phyloP scores from a whole-genome alignment of 23 tunicate genomes.

The Corella eumyota region DNA sequence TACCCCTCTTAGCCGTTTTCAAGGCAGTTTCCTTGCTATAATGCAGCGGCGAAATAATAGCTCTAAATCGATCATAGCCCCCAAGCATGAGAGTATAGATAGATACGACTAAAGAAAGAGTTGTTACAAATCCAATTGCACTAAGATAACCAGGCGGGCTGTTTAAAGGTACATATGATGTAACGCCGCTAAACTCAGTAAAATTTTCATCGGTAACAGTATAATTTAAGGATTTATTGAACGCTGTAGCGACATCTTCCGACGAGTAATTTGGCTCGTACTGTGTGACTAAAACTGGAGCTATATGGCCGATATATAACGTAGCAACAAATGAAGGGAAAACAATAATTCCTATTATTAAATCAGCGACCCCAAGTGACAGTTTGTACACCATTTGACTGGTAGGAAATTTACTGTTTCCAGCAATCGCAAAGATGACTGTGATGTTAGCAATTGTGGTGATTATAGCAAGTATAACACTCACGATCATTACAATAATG shows the following conservation, averaged over 20 bases:
- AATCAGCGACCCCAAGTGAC: constrained; percentile 40
- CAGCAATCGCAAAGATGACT: constrained; percentile 13
- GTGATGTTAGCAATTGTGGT: constrained; percentile 12
- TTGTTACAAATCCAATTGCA: constrained; percentile 38
- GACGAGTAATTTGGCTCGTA: too few species aligned
- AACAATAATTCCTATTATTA: constrained; percentile 32
- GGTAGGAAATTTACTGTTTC: constrained; percentile 24
- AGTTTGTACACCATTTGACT: constrained; percentile 33
- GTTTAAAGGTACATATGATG: too few species aligned
- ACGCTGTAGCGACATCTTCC: too few species aligned
- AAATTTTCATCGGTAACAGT: too few species aligned
- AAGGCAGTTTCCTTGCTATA: constrained; percentile 8
- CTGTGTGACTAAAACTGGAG: too few species aligned
- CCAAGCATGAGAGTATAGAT: constrained; percentile 35
- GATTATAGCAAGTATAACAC: constrained; percentile 19
- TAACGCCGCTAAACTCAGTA: background rate
- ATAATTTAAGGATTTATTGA: too few species aligned
- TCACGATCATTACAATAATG: constrained; percentile 15
- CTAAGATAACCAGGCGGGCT: background rate
- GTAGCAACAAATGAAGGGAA: constrained; percentile 14
- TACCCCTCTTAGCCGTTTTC: constrained; percentile 8
- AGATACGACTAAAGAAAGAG: constrained; percentile 30
- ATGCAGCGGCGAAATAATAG: constrained; percentile 15
- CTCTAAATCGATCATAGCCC: constrained; percentile 33
- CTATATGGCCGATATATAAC: background rate